Percentiles rank a stretch among this genome's conserved stretches.
These are phyloP conservation scores for Chloroclystis v-ata DNA, from an alignment of 2,888 invertebrate genomes.

Conservation along the genomic window DNA sequence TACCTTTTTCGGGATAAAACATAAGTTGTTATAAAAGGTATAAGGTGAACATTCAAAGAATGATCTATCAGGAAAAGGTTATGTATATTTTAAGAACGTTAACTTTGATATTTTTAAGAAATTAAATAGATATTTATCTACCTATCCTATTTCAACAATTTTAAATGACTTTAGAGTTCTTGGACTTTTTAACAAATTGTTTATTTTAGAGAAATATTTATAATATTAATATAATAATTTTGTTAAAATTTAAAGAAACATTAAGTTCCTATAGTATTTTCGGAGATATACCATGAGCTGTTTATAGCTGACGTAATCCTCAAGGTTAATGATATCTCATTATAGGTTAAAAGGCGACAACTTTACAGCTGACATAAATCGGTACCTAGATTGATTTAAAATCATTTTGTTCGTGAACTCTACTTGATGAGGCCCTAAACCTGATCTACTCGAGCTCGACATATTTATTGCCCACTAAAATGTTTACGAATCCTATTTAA, in stretches of 20 bases:
- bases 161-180: too few relatives aligned
- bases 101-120: too few relatives aligned
- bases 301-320: constrained; percentile 28
- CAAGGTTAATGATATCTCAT: constrained; percentile 55
- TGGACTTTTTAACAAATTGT: too few relatives aligned
- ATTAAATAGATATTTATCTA: too few relatives aligned
- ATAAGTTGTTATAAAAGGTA: background rate
- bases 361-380: constrained; percentile 61
- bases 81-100: too few relatives aligned
- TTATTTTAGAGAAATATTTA: too few relatives aligned
- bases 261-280: too few relatives aligned
- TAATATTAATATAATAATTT: too few relatives aligned
- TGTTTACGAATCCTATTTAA: constrained; percentile 27
- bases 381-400: constrained; percentile 47
- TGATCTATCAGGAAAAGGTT: too few relatives aligned
- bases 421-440: constrained; percentile 45
- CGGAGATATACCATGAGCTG: background rate
- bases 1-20: constrained; percentile 1
- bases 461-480: constrained; percentile 53
- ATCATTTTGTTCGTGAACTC: constrained; percentile 52
- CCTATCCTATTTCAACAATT: too few relatives aligned
- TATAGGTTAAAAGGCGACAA: constrained; percentile 56
- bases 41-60: too few relatives aligned
- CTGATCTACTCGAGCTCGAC: constrained; percentile 46
- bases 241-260: too few relatives aligned